Evolutionary conservation across 2,797 vertebrate species (phyloP).

Genomic region (Gobio occitaniae): DNA sequence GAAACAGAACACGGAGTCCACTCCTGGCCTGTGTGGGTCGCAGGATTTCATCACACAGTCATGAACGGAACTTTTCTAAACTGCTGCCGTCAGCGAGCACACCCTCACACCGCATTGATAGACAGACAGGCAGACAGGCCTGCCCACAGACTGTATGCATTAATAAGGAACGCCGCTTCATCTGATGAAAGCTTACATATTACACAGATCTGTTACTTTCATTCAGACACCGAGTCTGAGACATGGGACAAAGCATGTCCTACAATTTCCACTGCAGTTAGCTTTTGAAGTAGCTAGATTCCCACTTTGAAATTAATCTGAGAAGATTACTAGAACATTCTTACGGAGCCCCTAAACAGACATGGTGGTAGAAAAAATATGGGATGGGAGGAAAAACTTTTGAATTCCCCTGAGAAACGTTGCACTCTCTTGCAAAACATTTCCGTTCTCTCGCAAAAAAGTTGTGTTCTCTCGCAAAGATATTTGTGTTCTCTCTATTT

Average conservation of each 20-base stretch:
- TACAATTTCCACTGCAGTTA: background rate
- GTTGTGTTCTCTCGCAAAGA: too few relatives aligned
- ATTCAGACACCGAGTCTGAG: background rate
- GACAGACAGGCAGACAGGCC: slow-evolving; percentile 59
- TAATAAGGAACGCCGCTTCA: background rate
- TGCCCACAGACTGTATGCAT: slow-evolving; percentile 7
- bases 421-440: too few relatives aligned
- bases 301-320: background rate
- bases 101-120: slow-evolving; percentile 56
- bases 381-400: too few relatives aligned
- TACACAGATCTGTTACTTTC: slow-evolving; percentile 12
- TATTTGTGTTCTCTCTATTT: too few relatives aligned
- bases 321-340: background rate
- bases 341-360: too few relatives aligned
- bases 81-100: slow-evolving; percentile 55
- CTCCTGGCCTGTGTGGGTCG: slow-evolving; percentile 64
- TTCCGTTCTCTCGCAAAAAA: too few relatives aligned
- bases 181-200: slow-evolving; percentile 14
- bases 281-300: background rate
- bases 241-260: background rate
- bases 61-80: slow-evolving; percentile 67
- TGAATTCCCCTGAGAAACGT: too few relatives aligned
- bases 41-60: slow-evolving; percentile 36
- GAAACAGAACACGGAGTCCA: slow-evolving; percentile 62
- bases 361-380: too few relatives aligned